Evolutionary conservation across 2,113 vertebrate species (phyloP), one percentile per base, ranked within the genome.

Genomic region (Physeter macrocephalus): DNA sequence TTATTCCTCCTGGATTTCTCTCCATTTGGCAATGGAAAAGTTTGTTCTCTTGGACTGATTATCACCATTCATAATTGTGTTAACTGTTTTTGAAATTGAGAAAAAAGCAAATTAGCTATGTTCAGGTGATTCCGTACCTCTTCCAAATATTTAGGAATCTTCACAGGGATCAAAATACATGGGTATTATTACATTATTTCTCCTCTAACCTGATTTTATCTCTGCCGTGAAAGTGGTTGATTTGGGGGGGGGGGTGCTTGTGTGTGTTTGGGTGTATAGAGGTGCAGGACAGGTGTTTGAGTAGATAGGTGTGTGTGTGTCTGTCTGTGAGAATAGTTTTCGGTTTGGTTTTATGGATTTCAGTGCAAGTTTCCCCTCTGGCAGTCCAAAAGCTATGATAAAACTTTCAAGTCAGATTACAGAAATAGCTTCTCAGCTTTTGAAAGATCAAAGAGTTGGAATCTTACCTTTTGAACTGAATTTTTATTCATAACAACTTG

Each of bases 401-500:
- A 96, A 69, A 34, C 21, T 5, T 88, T 91, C 61, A 83, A 87
- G 57, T 69, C 59, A 87, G 36, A 31, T 90, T 64, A 20, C 41
- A 94, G 74, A 69, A 92, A 78, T 62, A 83, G 83, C 80, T 87
- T 49, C 69, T 78, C 39, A 59, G n/a, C 67, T 87, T 87, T 80
- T 95, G 84, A 90, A 78, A 90, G 81, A 90, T 93, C 54, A 83
- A 91, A 90, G 54, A 80, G 66, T 69, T 27, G 2, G 46, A 69
- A 64, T 67, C 85, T 86, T 83, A 61, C 36, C 57, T 92, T 96
- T 74, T 90, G 20, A 96, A 90, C 34, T 87, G 66, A 88, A 54
- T 75, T 96, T 92, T 93, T 94, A 90, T 90, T 80, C 80, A 71
- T 90, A 97, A 39, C 83, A 93, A 72, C 43, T 86, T 74, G 46